Evolutionary conservation across 2,113 vertebrate genomes (phyloP).

Genomic region (Strix aluco): DNA sequence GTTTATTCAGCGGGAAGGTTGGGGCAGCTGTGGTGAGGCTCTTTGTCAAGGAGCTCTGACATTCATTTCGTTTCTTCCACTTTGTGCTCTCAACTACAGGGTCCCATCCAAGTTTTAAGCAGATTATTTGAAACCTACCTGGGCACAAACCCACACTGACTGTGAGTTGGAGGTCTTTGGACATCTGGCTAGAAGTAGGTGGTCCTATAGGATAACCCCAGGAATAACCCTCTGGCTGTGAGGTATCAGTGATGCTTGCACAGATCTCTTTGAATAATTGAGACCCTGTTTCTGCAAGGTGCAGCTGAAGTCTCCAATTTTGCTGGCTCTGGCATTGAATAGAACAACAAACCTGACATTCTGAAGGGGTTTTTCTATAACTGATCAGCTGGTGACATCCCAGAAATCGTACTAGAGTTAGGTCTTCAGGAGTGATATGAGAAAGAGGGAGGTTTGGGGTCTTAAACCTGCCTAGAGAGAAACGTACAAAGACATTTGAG

Average conservation of each 20-base stretch:
- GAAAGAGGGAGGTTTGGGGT: background rate
- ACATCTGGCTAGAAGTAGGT: background rate
- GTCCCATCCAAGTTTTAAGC: background rate
- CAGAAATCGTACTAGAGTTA: background rate
- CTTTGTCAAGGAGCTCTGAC: background rate
- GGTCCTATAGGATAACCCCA: background rate
- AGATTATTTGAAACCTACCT: background rate
- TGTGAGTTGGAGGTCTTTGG: background rate
- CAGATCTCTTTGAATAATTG: background rate
- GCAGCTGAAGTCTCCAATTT: background rate
- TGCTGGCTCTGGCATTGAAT: background rate
- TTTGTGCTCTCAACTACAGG: background rate
- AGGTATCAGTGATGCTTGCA: background rate
- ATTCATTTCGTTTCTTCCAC: background rate
- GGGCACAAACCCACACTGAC: background rate
- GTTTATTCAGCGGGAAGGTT: background rate
- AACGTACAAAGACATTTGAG: background rate
- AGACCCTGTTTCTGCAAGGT: background rate
- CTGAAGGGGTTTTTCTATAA: background rate
- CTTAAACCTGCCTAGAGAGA: background rate
- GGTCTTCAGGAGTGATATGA: background rate
- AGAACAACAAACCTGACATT: background rate
- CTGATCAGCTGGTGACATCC: background rate
- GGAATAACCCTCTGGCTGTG: background rate
- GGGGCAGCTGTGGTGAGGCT: background rate